A percentile compares a stretch with the other conserved stretches of the same genome.
phyloP scores from a whole-genome alignment of 30 jellyfish, hydroid and myxozoan genomes.

The Nemopilema nomurai region DNA sequence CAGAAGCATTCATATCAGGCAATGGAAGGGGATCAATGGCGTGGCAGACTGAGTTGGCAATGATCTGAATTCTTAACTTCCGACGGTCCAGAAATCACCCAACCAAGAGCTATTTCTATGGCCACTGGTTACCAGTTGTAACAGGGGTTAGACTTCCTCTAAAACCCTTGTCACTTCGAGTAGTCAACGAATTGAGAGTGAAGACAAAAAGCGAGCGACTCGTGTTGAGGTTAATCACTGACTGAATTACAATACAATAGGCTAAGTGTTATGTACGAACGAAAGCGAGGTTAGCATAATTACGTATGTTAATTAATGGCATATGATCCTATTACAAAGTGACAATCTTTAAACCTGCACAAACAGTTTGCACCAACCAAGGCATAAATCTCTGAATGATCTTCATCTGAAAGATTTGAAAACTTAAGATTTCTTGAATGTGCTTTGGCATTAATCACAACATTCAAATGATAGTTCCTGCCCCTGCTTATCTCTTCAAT shows the following conservation, averaged over 20 bases:
- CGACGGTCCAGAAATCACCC: constrained; percentile 44
- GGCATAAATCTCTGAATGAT: not conserved
- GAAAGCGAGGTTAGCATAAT: too few relatives aligned
- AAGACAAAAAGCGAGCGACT: too few relatives aligned
- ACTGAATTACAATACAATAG: too few relatives aligned
- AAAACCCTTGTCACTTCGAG: too few relatives aligned
- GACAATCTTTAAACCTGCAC: constrained; percentile 23
- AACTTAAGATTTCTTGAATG: constrained; percentile 7
- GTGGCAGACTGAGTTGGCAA: constrained; percentile 6
- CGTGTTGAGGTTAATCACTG: too few relatives aligned
- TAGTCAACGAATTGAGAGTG: too few relatives aligned
- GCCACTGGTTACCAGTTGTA: too few relatives aligned
- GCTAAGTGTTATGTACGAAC: too few relatives aligned
- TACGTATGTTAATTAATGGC: too few relatives aligned
- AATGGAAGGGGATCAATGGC: not conserved
- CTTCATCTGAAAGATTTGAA: constrained; percentile 17
- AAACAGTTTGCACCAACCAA: constrained; percentile 10
- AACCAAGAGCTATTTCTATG: too few relatives aligned
- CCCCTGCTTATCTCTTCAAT: constrained; percentile 9
- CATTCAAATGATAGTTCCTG: not conserved
- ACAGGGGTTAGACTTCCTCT: too few relatives aligned
- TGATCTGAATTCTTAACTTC: constrained; percentile 32
- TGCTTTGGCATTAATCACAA: not conserved
- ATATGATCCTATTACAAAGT: too few relatives aligned
- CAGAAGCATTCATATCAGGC: not conserved